phyloP scores from a whole-genome alignment of 2,113 vertebrate species.

The Pholis gunnellus region DNA sequence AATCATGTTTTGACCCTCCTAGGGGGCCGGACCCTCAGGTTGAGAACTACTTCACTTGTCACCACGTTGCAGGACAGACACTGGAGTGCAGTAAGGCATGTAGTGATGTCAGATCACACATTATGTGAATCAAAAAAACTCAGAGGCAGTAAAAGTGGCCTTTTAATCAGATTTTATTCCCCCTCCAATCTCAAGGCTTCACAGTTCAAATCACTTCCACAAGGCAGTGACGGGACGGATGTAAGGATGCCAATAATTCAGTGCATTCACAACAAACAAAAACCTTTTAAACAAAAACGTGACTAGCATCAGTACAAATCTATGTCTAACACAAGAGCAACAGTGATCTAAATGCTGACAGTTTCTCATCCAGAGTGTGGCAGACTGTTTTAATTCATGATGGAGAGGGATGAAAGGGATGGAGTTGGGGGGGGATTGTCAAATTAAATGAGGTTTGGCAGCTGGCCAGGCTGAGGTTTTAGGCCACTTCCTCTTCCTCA shows the following conservation, averaged over 20 bases:
- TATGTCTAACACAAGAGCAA: slow-evolving; percentile 54
- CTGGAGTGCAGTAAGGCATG: neutral
- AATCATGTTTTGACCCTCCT: neutral
- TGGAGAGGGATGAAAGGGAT: neutral
- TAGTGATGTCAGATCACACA: neutral
- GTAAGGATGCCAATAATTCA: slow-evolving; percentile 50
- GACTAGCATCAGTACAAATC: slow-evolving; percentile 62
- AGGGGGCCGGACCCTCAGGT: neutral
- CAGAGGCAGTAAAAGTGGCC: slow-evolving; percentile 36
- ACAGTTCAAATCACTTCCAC: slow-evolving; percentile 69
- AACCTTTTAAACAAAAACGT: slow-evolving; percentile 53
- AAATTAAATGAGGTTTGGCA: slow-evolving; percentile 16
- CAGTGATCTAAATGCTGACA: slow-evolving; percentile 26
- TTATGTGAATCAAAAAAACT: slow-evolving; percentile 38
- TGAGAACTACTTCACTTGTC: neutral
- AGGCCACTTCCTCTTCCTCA: slow-evolving; percentile 83
- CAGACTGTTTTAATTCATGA: slow-evolving; percentile 21
- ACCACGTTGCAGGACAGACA: neutral
- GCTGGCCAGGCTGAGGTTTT: slow-evolving; percentile 40
- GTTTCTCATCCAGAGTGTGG: slow-evolving; percentile 15
- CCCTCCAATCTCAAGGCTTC: slow-evolving; percentile 69
- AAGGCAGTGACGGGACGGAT: slow-evolving; percentile 54
- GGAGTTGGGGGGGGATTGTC: neutral
- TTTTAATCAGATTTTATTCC: slow-evolving; percentile 72
- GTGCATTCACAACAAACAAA: slow-evolving; percentile 73